These are phyloP conservation scores for Geopemphigus sp. DNA, from an alignment of 1,140 invertebrate genomes.

Conservation along the genomic window DNA sequence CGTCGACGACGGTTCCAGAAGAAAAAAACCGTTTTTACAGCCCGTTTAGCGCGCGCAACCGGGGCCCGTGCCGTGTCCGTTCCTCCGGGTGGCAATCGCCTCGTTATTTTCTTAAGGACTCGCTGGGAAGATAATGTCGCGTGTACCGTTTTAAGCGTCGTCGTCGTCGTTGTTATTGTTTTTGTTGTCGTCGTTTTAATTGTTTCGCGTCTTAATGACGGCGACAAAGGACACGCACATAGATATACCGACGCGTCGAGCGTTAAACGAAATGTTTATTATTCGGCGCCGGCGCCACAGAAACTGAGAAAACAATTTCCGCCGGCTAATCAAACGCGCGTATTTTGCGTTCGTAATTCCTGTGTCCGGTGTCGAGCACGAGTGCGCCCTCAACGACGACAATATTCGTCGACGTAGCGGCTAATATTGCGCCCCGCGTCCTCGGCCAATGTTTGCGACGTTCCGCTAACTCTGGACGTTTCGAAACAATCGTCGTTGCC, in stretches of 20 bases:
- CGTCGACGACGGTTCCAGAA: too few relatives aligned
- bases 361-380: too few relatives aligned
- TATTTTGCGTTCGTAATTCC: too few relatives aligned
- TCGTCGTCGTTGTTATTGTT: not conserved
- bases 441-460: too few relatives aligned
- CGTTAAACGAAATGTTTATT: slow-evolving; percentile 21
- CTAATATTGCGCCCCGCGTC: too few relatives aligned
- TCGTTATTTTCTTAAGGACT: slow-evolving; percentile 36
- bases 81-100: not conserved
- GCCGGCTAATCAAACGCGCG: too few relatives aligned
- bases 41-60: slow-evolving; percentile 7
- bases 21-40: slow-evolving; percentile 38
- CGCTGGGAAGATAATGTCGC: not conserved
- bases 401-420: too few relatives aligned
- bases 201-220: slow-evolving; percentile 10
- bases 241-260: not conserved
- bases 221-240: not conserved
- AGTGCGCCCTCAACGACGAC: too few relatives aligned
- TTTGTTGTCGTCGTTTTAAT: not conserved
- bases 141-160: slow-evolving; percentile 2
- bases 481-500: too few relatives aligned
- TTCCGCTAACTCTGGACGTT: too few relatives aligned
- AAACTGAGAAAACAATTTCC: too few relatives aligned
- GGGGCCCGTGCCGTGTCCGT: not conserved
- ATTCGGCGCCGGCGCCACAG: not conserved